Evolutionary conservation across 2,113 vertebrate genomes (phyloP).

Genomic region (Neodon shergylaensis): DNA sequence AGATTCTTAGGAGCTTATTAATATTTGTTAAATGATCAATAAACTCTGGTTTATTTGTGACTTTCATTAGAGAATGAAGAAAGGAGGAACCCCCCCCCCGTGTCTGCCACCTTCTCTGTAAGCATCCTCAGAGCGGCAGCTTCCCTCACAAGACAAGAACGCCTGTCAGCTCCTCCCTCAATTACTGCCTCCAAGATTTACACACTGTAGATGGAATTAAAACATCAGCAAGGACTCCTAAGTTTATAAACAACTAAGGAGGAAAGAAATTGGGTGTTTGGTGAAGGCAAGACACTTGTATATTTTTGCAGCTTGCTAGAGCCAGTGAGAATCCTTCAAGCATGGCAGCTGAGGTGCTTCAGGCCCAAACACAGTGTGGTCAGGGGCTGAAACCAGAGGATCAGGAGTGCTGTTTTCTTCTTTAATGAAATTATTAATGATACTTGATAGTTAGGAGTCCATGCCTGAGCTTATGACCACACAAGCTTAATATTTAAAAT

Average conservation of each 20-base stretch:
- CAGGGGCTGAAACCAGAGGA: slow-evolving; percentile 71
- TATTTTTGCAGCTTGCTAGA: slow-evolving; percentile 88
- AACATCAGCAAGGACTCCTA: slow-evolving; percentile 85
- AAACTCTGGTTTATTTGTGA: background rate
- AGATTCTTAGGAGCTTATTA: background rate
- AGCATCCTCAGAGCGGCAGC: slow-evolving; percentile 39
- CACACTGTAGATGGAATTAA: slow-evolving; percentile 86
- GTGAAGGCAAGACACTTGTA: slow-evolving; percentile 88
- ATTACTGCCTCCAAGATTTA: slow-evolving; percentile 84
- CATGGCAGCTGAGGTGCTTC: slow-evolving; percentile 86
- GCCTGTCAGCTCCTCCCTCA: slow-evolving; percentile 83
- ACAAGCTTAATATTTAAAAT: background rate
- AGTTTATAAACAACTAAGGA: slow-evolving; percentile 87
- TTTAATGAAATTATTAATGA: slow-evolving; percentile 77
- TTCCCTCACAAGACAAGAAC: slow-evolving; percentile 72
- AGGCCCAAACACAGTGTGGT: slow-evolving; percentile 75
- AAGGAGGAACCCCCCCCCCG: background rate
- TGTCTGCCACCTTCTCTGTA: background rate
- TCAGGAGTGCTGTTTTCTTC: slow-evolving; percentile 78
- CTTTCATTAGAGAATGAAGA: slow-evolving; percentile 1
- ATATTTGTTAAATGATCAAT: background rate
- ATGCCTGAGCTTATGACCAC: slow-evolving; percentile 30
- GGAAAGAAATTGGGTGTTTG: slow-evolving; percentile 87
- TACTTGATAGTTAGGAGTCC: slow-evolving; percentile 65
- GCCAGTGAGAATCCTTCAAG: slow-evolving; percentile 81